A percentile compares a stretch with the other conserved stretches of the same genome.
phyloP scores from a whole-genome alignment of 2,888 invertebrate species.

The Timema podura region DNA sequence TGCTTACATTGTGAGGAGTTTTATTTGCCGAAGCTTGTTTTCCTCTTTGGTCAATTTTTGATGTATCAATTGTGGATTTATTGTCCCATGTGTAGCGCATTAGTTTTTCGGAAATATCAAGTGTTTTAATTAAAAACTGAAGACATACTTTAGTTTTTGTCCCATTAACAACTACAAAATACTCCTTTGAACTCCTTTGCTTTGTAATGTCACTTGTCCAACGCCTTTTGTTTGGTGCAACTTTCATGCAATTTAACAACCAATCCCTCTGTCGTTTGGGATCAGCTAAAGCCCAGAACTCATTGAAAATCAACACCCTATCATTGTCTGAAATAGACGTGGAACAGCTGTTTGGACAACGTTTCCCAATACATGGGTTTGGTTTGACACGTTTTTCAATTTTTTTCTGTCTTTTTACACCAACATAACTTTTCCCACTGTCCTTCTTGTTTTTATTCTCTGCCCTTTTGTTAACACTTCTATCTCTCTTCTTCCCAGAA shows the following conservation, averaged over 20 bases:
- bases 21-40: slow-evolving; percentile 2
- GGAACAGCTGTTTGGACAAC: neutral
- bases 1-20: neutral
- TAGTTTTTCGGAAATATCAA: neutral
- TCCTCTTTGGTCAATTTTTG: neutral
- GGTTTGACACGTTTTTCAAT: too few relatives aligned
- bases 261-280: neutral
- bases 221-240: neutral
- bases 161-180: neutral
- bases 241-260: neutral
- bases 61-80: slow-evolving; percentile 2
- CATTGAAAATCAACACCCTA: neutral
- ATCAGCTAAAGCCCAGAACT: neutral
- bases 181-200: neutral
- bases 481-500: neutral
- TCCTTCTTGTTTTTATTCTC: neutral
- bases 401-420: neutral
- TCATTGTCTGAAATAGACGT: neutral
- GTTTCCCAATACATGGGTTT: neutral
- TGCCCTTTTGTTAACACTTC: neutral
- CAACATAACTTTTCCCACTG: neutral
- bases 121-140: slow-evolving; percentile 9
- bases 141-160: neutral
- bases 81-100: neutral
- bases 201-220: neutral